Evolutionary conservation across 2,113 vertebrate species (phyloP).

Genomic region (Xenopus borealis): DNA sequence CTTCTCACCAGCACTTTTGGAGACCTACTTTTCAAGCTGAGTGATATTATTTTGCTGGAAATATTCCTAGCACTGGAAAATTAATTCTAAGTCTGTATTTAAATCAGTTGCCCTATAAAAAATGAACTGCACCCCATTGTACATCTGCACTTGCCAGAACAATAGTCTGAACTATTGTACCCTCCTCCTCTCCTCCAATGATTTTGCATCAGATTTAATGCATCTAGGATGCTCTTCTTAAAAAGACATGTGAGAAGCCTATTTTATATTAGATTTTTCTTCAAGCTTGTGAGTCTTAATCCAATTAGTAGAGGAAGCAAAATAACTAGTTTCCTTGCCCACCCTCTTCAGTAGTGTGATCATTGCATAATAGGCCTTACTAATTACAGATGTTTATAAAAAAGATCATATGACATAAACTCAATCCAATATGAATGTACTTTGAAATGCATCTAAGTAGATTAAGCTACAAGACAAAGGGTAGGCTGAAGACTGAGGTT

Average conservation of each 20-base stretch:
- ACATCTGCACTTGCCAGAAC: too few species aligned
- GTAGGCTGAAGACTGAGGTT: background rate
- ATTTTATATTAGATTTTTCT: conserved; percentile 22
- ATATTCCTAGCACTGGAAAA: too few species aligned
- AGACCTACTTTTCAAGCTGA: too few species aligned
- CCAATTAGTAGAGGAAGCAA: conserved; percentile 41
- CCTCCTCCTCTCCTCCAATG: too few species aligned
- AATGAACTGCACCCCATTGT: too few species aligned
- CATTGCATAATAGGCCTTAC: conserved; percentile 14
- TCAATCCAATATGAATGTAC: conserved; percentile 25
- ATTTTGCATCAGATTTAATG: too few species aligned
- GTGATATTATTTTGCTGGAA: too few species aligned
- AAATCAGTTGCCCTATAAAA: too few species aligned
- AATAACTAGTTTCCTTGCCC: conserved; percentile 20
- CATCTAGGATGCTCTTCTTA: too few species aligned
- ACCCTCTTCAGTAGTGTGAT: conserved; percentile 22
- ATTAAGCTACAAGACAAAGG: background rate
- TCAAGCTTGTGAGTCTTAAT: conserved; percentile 15
- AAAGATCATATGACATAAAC: conserved; percentile 18
- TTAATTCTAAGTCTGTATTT: too few species aligned
- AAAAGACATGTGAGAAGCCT: conserved; percentile 13
- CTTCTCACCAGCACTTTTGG: too few species aligned
- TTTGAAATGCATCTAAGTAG: conserved; percentile 17
- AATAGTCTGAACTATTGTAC: too few species aligned
- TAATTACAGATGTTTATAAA: conserved; percentile 33